Evolutionary conservation across 2,113 vertebrate species (phyloP), one percentile per base, ranked within the genome.

Genomic region (Brevimyrus niger): DNA sequence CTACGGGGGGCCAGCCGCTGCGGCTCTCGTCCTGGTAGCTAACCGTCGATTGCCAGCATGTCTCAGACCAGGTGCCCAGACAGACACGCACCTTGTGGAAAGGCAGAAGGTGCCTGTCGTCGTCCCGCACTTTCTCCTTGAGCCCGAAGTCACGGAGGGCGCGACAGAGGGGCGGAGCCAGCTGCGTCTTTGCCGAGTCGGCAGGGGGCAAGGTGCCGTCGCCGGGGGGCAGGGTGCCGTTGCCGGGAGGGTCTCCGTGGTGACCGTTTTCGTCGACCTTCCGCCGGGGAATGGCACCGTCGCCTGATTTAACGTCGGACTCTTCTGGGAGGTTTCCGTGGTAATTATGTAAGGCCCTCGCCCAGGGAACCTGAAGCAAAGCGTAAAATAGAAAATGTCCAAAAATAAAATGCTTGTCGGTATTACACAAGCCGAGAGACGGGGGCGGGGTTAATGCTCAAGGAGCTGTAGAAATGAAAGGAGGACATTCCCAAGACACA

Each of bases 261-360:
- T 95, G 96, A 96, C 96, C 96, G 90, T 95, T 95, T 84, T 97
- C 96, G 0, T 97, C 96, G 90, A 95, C 94, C 93, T 96, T 96
- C 80, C 94, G 95, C 46, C 95, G 96, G 61, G 94, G 93, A 51
- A 93, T 13, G 90, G 97, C 95, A 84, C 95, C 90, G 38, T 97
- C 97, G 21, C 96, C 96, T 76, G 96, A 95, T 19, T 94, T 95
- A 92, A 97, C 96, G 88, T 93, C 93, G 92, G 95, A 94, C 92
- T 97, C 97, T 19, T 95, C 95, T 0, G 96, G 94, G 38, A 87
- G 91, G 92, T 96, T 96, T 17, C 95, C 96, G 88, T 94, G 93
- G 89, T 96, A 96, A 88, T 92, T 95, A 90, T 93, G 95, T 55
- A 97, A 92, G 2, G 96, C 94, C 94, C 96, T 96, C 89, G 95